These are phyloP conservation scores for Leptinotarsa peninsularis DNA, from an alignment of 2,888 invertebrate species.

Conservation along the genomic window DNA sequence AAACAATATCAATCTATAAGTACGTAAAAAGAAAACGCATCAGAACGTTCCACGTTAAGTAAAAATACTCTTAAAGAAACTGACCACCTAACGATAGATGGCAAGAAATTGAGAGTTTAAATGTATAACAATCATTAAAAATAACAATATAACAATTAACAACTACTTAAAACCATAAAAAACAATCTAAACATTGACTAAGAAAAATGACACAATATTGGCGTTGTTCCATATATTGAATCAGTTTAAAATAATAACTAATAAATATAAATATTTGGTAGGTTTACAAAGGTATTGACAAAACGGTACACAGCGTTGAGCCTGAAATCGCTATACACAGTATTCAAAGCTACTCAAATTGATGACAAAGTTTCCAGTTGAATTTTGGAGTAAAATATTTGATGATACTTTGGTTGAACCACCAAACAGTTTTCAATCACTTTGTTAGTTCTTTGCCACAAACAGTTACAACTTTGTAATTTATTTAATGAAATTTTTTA, in stretches of 20 bases:
- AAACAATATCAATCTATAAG: conserved; percentile 41
- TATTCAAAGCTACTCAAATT: not conserved
- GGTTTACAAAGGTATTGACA: conserved; percentile 30
- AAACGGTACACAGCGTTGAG: conserved; percentile 4
- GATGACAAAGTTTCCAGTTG: no score
- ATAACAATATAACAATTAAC: conserved; percentile 59
- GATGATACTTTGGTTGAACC: no score
- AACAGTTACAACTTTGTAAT: no score
- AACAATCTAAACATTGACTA: conserved; percentile 56
- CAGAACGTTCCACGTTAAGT: conserved; percentile 43
- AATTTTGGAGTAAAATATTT: no score
- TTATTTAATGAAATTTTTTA: not conserved
- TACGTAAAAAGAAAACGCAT: conserved; percentile 44
- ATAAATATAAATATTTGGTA: conserved; percentile 40
- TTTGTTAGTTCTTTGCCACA: no score
- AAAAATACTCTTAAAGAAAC: conserved; percentile 52
- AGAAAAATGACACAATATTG: conserved; percentile 39
- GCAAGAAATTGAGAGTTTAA: conserved; percentile 44
- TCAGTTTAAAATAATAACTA: conserved; percentile 30
- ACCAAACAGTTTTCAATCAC: no score
- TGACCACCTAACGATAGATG: conserved; percentile 51
- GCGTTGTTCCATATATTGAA: conserved; percentile 26
- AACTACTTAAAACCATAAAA: conserved; percentile 58
- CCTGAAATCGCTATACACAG: not conserved
- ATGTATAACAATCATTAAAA: conserved; percentile 51